These are phyloP conservation scores for Drosophila lini DNA, from an alignment of 1,140 invertebrate genomes.

Conservation along the genomic window DNA sequence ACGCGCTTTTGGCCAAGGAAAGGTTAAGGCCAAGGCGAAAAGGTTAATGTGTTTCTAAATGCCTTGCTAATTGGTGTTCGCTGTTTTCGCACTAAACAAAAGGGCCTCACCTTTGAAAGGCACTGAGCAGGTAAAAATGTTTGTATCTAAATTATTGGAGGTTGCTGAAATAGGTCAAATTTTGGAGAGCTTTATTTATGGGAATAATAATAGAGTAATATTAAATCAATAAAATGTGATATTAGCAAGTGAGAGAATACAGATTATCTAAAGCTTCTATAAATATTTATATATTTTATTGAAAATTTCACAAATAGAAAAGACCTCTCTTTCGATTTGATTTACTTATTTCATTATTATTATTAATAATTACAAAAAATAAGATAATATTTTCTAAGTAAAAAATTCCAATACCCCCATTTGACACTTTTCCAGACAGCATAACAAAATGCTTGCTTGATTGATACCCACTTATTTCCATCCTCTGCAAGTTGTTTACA, in stretches of 20 bases:
- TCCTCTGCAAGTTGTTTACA: slow-evolving; percentile 6
- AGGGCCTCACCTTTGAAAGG: slow-evolving; percentile 4
- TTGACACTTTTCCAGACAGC: not conserved
- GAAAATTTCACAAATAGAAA: no score
- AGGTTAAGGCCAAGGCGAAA: slow-evolving; percentile 71
- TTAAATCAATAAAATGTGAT: no score
- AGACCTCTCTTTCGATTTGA: no score
- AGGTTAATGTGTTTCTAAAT: slow-evolving; percentile 79
- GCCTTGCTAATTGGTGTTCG: slow-evolving; percentile 62
- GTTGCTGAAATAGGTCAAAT: not conserved
- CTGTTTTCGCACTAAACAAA: slow-evolving; percentile 38
- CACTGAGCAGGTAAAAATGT: not conserved
- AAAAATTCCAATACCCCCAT: no score
- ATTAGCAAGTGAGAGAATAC: no score
- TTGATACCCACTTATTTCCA: slow-evolving; percentile 4
- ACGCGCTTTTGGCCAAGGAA: slow-evolving; percentile 43
- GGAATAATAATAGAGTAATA: no score
- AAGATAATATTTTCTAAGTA: not conserved
- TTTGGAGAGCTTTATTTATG: not conserved
- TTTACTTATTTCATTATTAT: no score
- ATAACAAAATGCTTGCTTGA: not conserved
- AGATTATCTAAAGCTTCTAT: no score
- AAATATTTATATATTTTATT: no score
- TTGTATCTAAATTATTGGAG: not conserved
- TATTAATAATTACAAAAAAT: no score